Evolutionary conservation across 2,113 vertebrate species (phyloP).

Genomic region (Pao palembangensis): DNA sequence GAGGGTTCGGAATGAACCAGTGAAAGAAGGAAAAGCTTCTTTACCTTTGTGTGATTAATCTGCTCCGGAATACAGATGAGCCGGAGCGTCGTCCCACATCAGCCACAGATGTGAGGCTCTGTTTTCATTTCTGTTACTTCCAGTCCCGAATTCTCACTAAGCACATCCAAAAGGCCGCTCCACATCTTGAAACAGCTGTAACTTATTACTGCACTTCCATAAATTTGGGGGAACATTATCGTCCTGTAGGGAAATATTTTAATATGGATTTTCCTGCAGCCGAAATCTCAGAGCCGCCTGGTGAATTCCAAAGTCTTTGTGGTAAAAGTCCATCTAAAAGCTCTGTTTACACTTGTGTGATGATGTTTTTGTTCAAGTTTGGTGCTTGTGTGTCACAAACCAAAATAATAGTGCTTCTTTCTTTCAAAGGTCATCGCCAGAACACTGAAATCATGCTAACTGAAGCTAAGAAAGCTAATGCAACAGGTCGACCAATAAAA

Average conservation of each 20-base stretch:
- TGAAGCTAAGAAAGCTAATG: no score
- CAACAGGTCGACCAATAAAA: no score
- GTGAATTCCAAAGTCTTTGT: background rate
- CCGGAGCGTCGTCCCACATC: slow-evolving; percentile 17
- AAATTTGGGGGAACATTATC: background rate
- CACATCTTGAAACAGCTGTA: background rate
- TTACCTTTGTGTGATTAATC: slow-evolving; percentile 33
- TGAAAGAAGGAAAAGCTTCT: slow-evolving; percentile 45
- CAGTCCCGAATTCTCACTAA: slow-evolving; percentile 12
- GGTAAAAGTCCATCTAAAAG: background rate
- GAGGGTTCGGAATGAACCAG: slow-evolving; percentile 18
- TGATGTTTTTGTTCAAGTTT: background rate
- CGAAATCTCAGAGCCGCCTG: background rate
- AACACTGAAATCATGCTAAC: no score
- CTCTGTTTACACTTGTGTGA: background rate
- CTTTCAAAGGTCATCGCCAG: background rate
- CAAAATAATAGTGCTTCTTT: no score
- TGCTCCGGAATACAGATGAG: slow-evolving; percentile 43
- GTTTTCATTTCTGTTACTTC: slow-evolving; percentile 13
- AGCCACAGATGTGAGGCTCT: slow-evolving; percentile 17
- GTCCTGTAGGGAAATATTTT: background rate
- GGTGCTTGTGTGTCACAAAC: background rate
- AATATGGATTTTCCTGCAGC: background rate
- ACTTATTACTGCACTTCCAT: background rate
- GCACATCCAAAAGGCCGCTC: slow-evolving; percentile 5